phyloP scores from a whole-genome alignment of 2,113 vertebrate genomes.

The Cyphomyrus discorhynchus region DNA sequence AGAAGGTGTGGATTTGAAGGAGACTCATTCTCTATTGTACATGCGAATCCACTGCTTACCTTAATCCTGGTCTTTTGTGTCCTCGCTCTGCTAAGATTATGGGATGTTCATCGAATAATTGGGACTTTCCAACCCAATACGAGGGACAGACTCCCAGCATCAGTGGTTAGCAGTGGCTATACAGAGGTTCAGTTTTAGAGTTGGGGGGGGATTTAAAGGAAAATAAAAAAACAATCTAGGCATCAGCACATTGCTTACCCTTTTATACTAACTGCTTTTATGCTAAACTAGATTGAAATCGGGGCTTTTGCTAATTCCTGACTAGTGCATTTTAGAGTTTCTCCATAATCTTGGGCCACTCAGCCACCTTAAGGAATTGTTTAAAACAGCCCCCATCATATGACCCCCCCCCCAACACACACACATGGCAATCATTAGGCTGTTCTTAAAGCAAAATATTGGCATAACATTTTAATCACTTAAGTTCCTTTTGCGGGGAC shows the following conservation, averaged over 20 bases:
- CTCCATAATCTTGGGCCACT: conserved; percentile 36
- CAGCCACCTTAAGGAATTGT: background rate
- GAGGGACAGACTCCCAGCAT: background rate
- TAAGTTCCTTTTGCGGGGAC: conserved; percentile 36
- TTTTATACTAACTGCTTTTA: background rate
- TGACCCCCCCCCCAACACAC: conserved; percentile 22
- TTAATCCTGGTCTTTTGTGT: background rate
- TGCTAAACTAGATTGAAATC: background rate
- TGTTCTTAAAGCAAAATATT: conserved; percentile 28
- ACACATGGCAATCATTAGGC: conserved; percentile 39
- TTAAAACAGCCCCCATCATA: conserved; percentile 10
- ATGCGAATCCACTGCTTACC: background rate
- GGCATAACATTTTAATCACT: conserved; percentile 30
- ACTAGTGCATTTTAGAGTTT: conserved; percentile 26
- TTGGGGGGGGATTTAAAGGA: background rate
- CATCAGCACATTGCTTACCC: background rate
- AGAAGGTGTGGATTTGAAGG: background rate
- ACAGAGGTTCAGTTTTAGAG: background rate
- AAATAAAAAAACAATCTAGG: background rate
- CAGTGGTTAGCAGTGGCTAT: background rate
- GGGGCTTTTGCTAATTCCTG: background rate
- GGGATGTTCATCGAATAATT: background rate
- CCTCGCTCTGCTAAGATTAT: background rate
- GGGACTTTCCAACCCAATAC: background rate
- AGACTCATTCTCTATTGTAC: conserved; percentile 3